phyloP scores from a whole-genome alignment of 2,113 vertebrate genomes.

The Gambusia affinis region DNA sequence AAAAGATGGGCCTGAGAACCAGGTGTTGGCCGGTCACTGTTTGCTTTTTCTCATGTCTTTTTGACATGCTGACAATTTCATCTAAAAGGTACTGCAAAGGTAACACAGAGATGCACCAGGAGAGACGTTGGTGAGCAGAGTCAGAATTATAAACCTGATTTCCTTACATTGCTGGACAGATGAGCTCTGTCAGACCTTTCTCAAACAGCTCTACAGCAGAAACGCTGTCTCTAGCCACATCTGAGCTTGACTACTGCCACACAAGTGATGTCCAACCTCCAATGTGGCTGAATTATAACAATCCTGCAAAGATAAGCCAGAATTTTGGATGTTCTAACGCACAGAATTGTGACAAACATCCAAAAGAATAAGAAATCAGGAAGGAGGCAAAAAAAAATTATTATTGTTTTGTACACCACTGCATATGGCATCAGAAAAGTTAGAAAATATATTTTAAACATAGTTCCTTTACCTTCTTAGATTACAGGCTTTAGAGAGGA shows the following conservation, averaged over 20 bases:
- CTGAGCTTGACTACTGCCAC: too few species aligned
- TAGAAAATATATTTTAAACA: neutral
- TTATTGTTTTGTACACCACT: too few species aligned
- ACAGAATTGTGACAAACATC: too few species aligned
- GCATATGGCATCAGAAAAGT: neutral
- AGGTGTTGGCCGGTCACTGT: constrained; percentile 34
- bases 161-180: neutral
- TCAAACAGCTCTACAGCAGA: neutral
- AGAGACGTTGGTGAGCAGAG: neutral
- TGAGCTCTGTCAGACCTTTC: neutral
- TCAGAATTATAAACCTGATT: neutral
- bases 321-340: too few species aligned
- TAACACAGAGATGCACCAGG: constrained; percentile 19
- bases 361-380: too few species aligned
- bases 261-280: too few species aligned
- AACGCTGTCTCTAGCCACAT: too few species aligned
- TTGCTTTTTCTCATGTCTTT: constrained; percentile 20
- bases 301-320: too few species aligned
- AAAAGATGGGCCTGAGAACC: constrained; percentile 49
- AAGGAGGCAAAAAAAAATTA: too few species aligned
- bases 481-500: neutral
- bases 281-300: too few species aligned
- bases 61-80: constrained; percentile 39
- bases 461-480: neutral
- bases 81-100: constrained; percentile 24